Evolutionary conservation across 2,888 invertebrate species (phyloP).

Genomic region (Teinopalpus imperialis): DNA sequence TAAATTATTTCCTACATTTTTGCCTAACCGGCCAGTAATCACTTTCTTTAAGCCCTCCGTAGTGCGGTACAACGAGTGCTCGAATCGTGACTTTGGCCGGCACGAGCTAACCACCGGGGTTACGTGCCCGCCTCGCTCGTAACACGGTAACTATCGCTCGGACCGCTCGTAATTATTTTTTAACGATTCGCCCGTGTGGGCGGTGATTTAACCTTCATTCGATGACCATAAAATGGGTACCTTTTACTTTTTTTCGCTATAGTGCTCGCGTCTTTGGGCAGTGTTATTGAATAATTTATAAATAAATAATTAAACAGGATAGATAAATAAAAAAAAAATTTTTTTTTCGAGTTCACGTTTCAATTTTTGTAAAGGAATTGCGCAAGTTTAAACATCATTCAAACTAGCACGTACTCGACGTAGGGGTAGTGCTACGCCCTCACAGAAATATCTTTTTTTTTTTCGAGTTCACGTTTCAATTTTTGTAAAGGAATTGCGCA

Average conservation of each 20-base stretch:
- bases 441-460: too few relatives aligned
- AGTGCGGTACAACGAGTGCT: conserved; percentile 10
- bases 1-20: too few relatives aligned
- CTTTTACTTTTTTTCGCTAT: not conserved
- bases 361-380: too few relatives aligned
- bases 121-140: conserved; percentile 24
- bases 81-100: conserved; percentile 19
- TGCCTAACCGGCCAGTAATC: not conserved
- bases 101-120: conserved; percentile 25
- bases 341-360: too few relatives aligned
- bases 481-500: too few relatives aligned
- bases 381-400: too few relatives aligned
- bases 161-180: conserved; percentile 27
- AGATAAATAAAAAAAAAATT: too few relatives aligned
- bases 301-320: too few relatives aligned
- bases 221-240: conserved; percentile 14
- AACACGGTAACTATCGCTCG: conserved; percentile 25
- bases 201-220: conserved; percentile 19
- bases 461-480: too few relatives aligned
- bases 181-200: conserved; percentile 26
- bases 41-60: not conserved
- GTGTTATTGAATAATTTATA: too few relatives aligned
- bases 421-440: too few relatives aligned
- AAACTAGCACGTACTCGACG: too few relatives aligned
- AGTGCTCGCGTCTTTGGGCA: not conserved